phyloP scores from a whole-genome alignment of 2,888 invertebrate species.

The Luperina testacea region DNA sequence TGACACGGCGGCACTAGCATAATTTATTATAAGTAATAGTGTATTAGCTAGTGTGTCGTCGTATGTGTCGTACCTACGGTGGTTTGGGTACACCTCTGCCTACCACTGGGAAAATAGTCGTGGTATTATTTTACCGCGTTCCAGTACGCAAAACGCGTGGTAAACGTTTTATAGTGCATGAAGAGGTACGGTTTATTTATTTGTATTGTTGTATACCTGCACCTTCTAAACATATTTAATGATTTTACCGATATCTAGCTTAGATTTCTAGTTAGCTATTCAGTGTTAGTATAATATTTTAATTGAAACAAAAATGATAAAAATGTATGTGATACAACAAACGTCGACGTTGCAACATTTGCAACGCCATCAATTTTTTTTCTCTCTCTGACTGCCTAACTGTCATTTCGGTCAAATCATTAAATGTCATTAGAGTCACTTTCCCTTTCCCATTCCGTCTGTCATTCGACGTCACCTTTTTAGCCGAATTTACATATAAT shows the following conservation, averaged over 20 bases:
- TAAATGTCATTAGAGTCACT: neutral
- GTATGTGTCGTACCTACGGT: no score
- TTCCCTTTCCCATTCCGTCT: constrained; percentile 9
- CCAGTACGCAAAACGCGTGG: neutral
- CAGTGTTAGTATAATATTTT: neutral
- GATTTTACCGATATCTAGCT: neutral
- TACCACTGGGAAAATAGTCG: neutral
- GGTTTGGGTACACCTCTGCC: neutral
- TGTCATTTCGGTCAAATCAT: neutral
- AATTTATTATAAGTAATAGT: no score
- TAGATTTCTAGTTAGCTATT: neutral
- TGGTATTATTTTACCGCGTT: neutral
- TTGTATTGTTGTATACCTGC: neutral
- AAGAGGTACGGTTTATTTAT: neutral
- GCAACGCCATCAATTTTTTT: constrained; percentile 9
- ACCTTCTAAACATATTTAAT: neutral
- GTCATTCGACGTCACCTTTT: constrained; percentile 57
- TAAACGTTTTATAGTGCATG: neutral
- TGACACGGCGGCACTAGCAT: no score
- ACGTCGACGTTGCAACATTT: neutral
- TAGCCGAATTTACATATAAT: constrained; percentile 25
- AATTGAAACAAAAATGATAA: neutral
- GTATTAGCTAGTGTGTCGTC: no score
- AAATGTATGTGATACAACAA: neutral
- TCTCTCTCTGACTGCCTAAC: neutral